Evolutionary conservation across 2,888 invertebrate genomes (phyloP).

Genomic region (Macrosiphum euphorbiae): DNA sequence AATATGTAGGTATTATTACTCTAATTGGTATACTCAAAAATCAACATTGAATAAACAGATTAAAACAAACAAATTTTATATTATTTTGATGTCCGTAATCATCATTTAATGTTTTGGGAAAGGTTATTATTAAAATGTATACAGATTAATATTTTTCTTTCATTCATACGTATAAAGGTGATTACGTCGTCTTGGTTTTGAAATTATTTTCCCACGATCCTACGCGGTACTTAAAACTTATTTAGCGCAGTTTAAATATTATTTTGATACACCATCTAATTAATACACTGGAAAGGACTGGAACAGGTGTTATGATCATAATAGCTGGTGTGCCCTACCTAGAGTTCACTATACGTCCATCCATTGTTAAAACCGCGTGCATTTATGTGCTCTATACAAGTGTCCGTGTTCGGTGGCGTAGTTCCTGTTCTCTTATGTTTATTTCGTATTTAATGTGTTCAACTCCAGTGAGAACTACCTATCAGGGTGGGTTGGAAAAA

Average conservation of each 20-base stretch:
- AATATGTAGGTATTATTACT: not conserved
- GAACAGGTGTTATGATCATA: conserved; percentile 52
- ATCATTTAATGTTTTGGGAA: not conserved
- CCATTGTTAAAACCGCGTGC: conserved; percentile 41
- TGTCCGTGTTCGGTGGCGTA: conserved; percentile 55
- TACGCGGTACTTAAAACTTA: not conserved
- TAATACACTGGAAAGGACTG: conserved; percentile 46
- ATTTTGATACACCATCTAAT: conserved; percentile 29
- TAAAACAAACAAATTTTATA: conserved; percentile 6
- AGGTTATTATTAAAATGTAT: not conserved
- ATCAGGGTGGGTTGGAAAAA: conserved; percentile 53
- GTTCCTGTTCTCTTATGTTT: conserved; percentile 61
- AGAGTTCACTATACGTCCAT: not conserved
- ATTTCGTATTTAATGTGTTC: conserved; percentile 32
- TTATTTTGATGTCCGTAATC: not conserved
- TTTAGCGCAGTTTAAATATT: conserved; percentile 29
- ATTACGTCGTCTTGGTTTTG: conserved; percentile 10
- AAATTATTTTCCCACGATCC: conserved; percentile 28
- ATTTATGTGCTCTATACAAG: conserved; percentile 27
- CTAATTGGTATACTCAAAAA: not conserved
- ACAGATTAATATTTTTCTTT: conserved; percentile 14
- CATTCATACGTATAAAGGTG: not conserved
- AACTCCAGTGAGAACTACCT: conserved; percentile 49
- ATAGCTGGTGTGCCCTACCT: conserved; percentile 18
- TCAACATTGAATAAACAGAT: conserved; percentile 11